Conservation (phyloP, 2,797 vertebrate genomes). For the Tragopan temminckii region DNA sequence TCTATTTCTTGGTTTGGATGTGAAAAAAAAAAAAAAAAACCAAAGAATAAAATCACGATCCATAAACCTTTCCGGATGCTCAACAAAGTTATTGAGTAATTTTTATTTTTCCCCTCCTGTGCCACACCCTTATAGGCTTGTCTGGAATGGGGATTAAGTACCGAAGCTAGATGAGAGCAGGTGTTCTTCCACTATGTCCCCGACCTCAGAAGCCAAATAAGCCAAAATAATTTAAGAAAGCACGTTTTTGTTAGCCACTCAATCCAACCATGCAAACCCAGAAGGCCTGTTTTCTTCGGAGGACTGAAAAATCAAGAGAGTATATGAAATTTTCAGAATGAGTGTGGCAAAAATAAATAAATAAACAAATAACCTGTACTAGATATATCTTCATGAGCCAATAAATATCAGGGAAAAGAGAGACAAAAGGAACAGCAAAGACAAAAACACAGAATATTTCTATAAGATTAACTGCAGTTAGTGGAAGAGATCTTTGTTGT, state of each 20-base stretch:
- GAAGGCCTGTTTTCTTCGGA: constrained; percentile 14
- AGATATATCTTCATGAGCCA: not conserved
- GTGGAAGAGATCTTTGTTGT: not conserved
- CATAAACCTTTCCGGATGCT: not conserved
- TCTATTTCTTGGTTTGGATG: constrained; percentile 7
- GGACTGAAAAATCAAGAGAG: not conserved
- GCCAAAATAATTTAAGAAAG: constrained; percentile 46
- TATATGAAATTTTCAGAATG: not conserved
- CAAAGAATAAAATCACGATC: constrained; percentile 8
- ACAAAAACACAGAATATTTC: not conserved
- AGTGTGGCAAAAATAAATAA: not conserved
- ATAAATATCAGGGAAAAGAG: not conserved
- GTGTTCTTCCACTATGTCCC: constrained; percentile 38
- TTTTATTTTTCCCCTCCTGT: constrained; percentile 37
- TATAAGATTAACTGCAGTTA: not conserved
- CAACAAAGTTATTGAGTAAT: not conserved
- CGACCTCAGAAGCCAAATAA: constrained; percentile 48
- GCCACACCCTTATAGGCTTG: constrained; percentile 1
- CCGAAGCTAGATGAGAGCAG: constrained; percentile 42
- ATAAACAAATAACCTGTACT: not conserved
- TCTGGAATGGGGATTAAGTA: constrained; percentile 54
- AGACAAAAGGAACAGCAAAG: not conserved
- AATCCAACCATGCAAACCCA: not conserved
- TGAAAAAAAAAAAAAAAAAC: not conserved
- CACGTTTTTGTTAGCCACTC: not conserved